Base-by-base conservation (phyloP, 2,888 invertebrate genomes). In the Ctena decussata region DNA sequence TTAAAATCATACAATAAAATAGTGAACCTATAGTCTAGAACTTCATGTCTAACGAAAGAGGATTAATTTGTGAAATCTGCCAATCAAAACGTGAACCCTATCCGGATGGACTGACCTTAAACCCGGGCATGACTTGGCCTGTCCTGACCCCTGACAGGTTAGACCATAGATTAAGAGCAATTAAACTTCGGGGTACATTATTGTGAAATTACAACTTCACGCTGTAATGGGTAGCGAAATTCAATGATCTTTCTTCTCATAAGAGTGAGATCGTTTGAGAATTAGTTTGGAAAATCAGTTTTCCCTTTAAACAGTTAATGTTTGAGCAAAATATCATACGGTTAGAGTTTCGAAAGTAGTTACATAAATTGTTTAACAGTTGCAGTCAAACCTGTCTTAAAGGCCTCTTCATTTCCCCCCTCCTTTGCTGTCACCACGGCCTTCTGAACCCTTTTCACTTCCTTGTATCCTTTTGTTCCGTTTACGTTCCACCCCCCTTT, bases 131-230 rank as follows among this genome's bases (percentile, higher is more conserved):
- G 84, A 77, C 85, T 88, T 82, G 88, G 86, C 88, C 88, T 75
- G 65, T 39, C 15, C 44, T 77, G 86, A 85, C 86, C 88, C 57
- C 74, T 79, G 75, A 78, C 79, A 77, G 80, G 85, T 71, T 86
- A 49, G 77, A 71, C 73, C 79, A 79, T 82, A 85, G 86, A 88
- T 84, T 88, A 81, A 60, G 75, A 75, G 84, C 88, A 88, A 88
- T 88, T 88, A 88, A 88, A 88, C 77, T 69, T 70, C 71, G 65
- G 44, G 84, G 88, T 88, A 88, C 84, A 88, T 88, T 88, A 88
- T 88, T 82, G 80, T 71, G 82, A 80, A 88, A 88, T 88, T 88
- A 85, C 74, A 75, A 72, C 83, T 85, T 84, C 82, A 84, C 79
- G 76, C 70, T 46, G 75, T 57, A 81, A 69, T 80, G 87, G 73